These are phyloP conservation scores for Lycodopsis pacificus DNA, from an alignment of 2,797 vertebrate genomes.

Conservation along the genomic window DNA sequence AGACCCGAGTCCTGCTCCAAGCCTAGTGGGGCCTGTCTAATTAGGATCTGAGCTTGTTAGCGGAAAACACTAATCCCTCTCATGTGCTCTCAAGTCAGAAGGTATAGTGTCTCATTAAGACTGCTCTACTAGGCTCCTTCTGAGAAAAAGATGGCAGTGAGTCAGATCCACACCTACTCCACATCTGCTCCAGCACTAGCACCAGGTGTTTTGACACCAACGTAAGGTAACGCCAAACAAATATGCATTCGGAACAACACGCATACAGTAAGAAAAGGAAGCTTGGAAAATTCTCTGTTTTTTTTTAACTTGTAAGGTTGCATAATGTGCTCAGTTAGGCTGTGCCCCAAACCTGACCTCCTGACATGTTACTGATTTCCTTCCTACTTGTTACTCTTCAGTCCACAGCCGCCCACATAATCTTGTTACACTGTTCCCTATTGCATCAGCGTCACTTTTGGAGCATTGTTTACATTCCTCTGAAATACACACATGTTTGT, in stretches of 20 bases:
- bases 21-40: conserved; percentile 82
- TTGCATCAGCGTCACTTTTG: conserved; percentile 46
- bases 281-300: conserved; percentile 4
- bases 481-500: conserved; percentile 59
- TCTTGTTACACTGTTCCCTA: conserved; percentile 46
- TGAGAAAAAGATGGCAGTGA: conserved; percentile 75
- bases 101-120: conserved; percentile 82
- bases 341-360: conserved; percentile 27
- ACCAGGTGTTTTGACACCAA: conserved; percentile 65
- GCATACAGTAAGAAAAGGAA: conserved; percentile 1
- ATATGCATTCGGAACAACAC: conserved; percentile 18
- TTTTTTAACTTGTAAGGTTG: conserved; percentile 4
- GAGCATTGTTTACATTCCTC: conserved; percentile 70
- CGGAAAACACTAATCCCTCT: conserved; percentile 83
- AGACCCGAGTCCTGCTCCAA: conserved; percentile 52
- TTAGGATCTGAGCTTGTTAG: conserved; percentile 85
- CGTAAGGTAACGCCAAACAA: conserved; percentile 46
- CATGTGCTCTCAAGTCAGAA: conserved; percentile 85
- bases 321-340: background rate
- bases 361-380: conserved; percentile 26
- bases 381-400: conserved; percentile 26
- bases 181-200: conserved; percentile 57
- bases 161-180: conserved; percentile 60
- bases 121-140: conserved; percentile 72
- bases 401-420: conserved; percentile 1